Evolutionary conservation across 2,113 vertebrate species (phyloP).

Genomic region (Neogobius melanostomus): DNA sequence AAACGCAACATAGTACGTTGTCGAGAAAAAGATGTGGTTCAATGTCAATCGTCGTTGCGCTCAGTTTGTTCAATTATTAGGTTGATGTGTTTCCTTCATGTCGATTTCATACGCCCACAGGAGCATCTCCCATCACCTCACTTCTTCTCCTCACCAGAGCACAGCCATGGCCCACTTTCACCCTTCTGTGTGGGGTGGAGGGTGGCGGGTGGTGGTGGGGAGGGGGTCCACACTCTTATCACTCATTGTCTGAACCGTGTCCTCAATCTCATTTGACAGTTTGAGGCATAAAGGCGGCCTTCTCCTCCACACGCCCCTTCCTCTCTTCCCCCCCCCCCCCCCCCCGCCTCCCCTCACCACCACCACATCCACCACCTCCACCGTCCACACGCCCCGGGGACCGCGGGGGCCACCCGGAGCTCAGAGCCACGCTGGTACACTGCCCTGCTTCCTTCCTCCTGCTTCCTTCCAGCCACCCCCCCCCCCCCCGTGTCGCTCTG

Average conservation of each 20-base stretch:
- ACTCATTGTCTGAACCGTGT: constrained; percentile 45
- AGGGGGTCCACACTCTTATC: neutral
- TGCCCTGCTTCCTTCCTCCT: constrained; percentile 14
- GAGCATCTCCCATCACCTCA: constrained; percentile 26
- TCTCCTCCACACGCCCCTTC: constrained; percentile 53
- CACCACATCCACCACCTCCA: constrained; percentile 75
- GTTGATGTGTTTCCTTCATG: neutral
- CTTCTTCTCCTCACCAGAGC: constrained; percentile 53
- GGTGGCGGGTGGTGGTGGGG: neutral
- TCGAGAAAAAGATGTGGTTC: too few relatives aligned
- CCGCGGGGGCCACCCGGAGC: constrained; percentile 83
- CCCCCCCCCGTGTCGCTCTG: neutral
- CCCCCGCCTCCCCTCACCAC: constrained; percentile 43
- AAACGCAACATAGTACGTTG: too few relatives aligned
- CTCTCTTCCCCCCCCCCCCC: constrained; percentile 40
- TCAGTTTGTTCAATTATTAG: too few relatives aligned
- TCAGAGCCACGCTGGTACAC: constrained; percentile 79
- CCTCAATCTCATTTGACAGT: constrained; percentile 89
- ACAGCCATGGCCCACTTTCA: constrained; percentile 16
- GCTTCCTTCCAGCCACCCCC: constrained; percentile 70
- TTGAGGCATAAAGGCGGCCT: constrained; percentile 81
- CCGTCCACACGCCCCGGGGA: constrained; percentile 81
- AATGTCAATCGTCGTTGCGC: too few relatives aligned
- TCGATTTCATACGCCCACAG: neutral
- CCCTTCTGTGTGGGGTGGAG: constrained; percentile 12